Evolutionary conservation across 2,888 invertebrate genomes (phyloP), one percentile per base, ranked within the genome.

Genomic region (Orchesellides sinensis): DNA sequence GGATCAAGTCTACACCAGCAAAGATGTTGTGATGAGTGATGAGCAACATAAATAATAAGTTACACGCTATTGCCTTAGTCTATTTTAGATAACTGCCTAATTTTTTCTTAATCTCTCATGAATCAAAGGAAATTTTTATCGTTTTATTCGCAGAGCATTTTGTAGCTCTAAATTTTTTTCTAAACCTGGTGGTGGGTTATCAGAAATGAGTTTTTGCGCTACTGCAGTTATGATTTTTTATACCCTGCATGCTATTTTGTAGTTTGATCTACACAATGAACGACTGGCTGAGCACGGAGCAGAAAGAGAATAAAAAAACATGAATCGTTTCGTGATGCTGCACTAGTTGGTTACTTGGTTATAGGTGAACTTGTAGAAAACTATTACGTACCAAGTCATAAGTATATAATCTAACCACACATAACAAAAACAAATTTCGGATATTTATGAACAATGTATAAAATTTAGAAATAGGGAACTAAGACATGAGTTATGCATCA

Each of bases 41-140:
- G 32, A 40, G 23, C 23, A 66, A 66, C 27, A n/a, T n/a, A n/a
- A n/a, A n/a, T n/a, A n/a, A n/a, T 5, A 21, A 54, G 54, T 19
- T 6, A 23, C 61, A 61, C 29, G 17, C 10, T 29, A 8, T 25
- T 56, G 3, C 27, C 5, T 21, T 61, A 54, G 61, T 61, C 35
- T 61, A n/a, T 32, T 2, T 35, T 2, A 70, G 70, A 70, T 69
- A 69, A 69, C 49, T 17, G n/a, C 47, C 27, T 49, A 35, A 6
- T 73, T 63, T 52, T 74, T 63, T 5, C 3, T 2, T 74, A 63
- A 63, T 63, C 74, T 66, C n/a, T n/a, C 19, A 45, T 63, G 52
- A 63, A 49, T 47, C 61, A 63, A 47, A 61, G 61, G 49, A 73
- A 73, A 70, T 49, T 61, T 61, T n/a, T n/a, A n/a, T n/a, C n/a